Evolutionary conservation across 2,113 vertebrate species (phyloP).

Genomic region (Catharus fuscescens): DNA sequence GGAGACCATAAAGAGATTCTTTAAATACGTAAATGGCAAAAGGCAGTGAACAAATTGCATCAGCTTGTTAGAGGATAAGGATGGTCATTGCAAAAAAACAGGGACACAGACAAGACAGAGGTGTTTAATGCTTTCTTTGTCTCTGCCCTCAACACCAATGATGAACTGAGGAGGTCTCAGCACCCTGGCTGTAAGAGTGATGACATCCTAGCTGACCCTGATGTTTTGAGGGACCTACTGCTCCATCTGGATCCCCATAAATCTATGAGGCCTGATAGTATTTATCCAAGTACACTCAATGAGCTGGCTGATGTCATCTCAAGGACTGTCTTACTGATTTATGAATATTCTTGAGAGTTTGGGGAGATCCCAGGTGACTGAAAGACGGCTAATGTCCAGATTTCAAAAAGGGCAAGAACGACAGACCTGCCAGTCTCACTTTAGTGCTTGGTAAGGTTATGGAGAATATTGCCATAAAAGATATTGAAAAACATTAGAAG

Average conservation of each 20-base stretch:
- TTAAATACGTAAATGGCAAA: background rate
- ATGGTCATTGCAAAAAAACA: background rate
- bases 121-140: background rate
- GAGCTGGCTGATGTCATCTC: background rate
- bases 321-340: background rate
- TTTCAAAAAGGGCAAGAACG: background rate
- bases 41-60: background rate
- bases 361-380: background rate
- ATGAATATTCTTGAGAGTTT: background rate
- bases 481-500: background rate
- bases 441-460: background rate
- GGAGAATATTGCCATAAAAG: background rate
- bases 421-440: background rate
- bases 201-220: background rate
- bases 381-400: background rate
- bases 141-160: background rate
- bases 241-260: background rate
- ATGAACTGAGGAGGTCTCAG: background rate
- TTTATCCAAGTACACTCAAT: background rate
- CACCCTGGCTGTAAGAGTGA: background rate
- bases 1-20: background rate
- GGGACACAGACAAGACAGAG: background rate
- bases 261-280: background rate
- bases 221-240: background rate
- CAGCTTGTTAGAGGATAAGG: background rate